Base-by-base conservation (phyloP, 2,113 vertebrate species). In the Corydoras maculifer region DNA sequence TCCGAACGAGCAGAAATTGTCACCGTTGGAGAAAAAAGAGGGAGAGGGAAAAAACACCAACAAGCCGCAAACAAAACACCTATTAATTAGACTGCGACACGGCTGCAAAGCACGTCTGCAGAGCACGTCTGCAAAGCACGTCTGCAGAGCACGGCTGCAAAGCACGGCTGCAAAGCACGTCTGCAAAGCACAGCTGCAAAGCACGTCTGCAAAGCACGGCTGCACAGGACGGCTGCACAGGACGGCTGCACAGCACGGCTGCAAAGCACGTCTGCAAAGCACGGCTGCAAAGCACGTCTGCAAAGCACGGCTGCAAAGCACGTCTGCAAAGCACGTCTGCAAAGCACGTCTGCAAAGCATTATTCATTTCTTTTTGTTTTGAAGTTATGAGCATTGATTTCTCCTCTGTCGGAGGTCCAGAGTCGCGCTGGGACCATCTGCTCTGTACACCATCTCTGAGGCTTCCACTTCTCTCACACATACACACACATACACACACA, bases 311-410 rank as follows among this genome's bases (percentile, higher is more conserved):
- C 18, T 25, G 18, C 18, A 25, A 25, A 25, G 18, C 18, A n/a
- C n/a, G n/a, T n/a, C n/a, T n/a, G n/a, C n/a, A n/a, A n/a, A n/a
- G n/a, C 81, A 25, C 18, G 18, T 1, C 18, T 25, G 18, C 18
- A 25, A 25, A 25, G 18, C 18, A 84, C 86, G 84, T 83, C 86
- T 78, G 88, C 84, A 82, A 76, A 82, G 84, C 82, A 89, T 90
- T 87, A 89, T 89, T 88, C 85, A 89, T 88, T 87, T 86, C 82
- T 88, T 79, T 84, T 80, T 88, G 85, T 88, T 87, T 86, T 88
- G 88, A 88, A 85, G 85, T 87, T 83, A 87, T 85, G 86, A 90
- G 87, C 87, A 90, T 91, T 90, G 90, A 90, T 91, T 91, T 87
- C 77, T 84, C 69, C 90, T 77, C 88, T 81, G 88, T 84, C 87